Base-by-base conservation (phyloP, 2,797 vertebrate species). In the Sebastes matsubarae region DNA sequence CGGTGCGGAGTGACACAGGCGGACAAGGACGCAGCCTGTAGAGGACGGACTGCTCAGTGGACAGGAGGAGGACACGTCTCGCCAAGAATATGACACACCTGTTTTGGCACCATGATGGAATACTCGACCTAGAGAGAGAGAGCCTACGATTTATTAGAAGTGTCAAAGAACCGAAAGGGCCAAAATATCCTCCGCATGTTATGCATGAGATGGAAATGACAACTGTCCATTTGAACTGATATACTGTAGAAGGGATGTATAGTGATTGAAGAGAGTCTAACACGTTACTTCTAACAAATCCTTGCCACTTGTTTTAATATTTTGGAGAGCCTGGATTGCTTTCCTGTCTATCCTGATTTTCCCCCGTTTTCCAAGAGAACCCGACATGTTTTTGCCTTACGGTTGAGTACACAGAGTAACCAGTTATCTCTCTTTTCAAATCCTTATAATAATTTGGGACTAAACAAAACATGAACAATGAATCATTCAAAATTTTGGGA, bases 11-110 rank as follows among this genome's bases (percentile, higher is more conserved):
- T 75, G 92, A 93, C 93, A 93, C 87, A 67, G 84, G 88, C 54
- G 36, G 88, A 93, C 95, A 95, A 96, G 95, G 95, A 96, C 95
- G 9, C 69, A 80, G 84, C 88, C 83, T 60, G 60, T 22, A 87
- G 90, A 94, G 92, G 93, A 93, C 89, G 79, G 83, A 85, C 83
- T 71, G 69, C 78, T 85, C 69, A 36, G 72, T 80, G 89, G 86
- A 88, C 83, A 38, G 76, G 88, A 55, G n/a, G 20, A 13, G 68
- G 66, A 80, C 83, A 76, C 29, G 75, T 79, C 75, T 77, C 64
- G 57, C 73, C 57, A 75, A 80, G 81, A 90, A 87, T 71, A 87
- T 76, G 84, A 68, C 84, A 80, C 80, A 85, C 88, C 87, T 89
- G 80, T 91, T 93, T 87, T 87, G 90, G 86, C 80, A 87, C 67